Conservation (phyloP, 2,888 invertebrate genomes). For the Stenodera caucasica region DNA sequence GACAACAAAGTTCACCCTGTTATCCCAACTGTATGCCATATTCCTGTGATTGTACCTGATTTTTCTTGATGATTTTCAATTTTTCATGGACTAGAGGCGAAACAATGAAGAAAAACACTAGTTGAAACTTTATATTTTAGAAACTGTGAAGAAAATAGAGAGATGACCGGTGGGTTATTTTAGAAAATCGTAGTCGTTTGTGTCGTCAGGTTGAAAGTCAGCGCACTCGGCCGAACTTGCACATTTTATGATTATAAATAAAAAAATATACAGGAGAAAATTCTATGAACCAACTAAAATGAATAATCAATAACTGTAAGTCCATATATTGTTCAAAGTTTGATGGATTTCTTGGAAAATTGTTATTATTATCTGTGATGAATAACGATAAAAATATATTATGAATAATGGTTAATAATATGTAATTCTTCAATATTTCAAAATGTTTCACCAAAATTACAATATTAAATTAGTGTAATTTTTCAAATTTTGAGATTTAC, state of each 20-base stretch:
- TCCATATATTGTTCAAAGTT: no score
- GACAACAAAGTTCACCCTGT: conserved; percentile 79
- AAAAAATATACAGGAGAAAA: no score
- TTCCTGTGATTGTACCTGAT: neutral
- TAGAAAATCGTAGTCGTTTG: conserved; percentile 20
- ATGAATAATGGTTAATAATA: no score
- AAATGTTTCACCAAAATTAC: no score
- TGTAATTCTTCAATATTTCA: no score
- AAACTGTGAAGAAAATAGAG: conserved; percentile 20
- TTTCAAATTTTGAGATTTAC: no score
- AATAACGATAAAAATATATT: no score
- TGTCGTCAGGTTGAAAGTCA: conserved; percentile 27
- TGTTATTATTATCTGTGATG: no score
- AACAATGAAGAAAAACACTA: neutral
- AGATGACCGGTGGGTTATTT: conserved; percentile 26
- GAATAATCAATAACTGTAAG: no score
- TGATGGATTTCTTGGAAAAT: no score
- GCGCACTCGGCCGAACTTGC: conserved; percentile 21
- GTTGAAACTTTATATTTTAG: conserved; percentile 3
- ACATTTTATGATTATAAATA: neutral
- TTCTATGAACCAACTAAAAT: no score
- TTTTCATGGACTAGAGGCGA: conserved; percentile 7
- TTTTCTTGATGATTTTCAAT: neutral
- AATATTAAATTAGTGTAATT: no score
- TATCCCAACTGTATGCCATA: conserved; percentile 85